Conservation (phyloP, 2,113 vertebrate genomes). For the Macrotus californicus region DNA sequence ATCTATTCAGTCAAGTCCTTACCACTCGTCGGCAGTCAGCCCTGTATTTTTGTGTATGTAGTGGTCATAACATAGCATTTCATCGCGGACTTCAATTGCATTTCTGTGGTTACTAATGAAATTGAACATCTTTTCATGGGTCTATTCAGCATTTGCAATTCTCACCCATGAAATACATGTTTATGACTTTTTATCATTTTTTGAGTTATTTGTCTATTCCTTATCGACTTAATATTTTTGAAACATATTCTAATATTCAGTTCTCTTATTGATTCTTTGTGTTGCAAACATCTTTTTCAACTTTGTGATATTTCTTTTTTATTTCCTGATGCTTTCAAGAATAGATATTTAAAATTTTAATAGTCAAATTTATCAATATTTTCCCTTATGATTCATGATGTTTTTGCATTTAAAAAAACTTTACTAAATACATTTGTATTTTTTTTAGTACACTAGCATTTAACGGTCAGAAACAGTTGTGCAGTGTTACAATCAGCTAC, state of each 20-base stretch:
- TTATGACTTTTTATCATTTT: background rate
- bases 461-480: constrained; percentile 72
- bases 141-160: background rate
- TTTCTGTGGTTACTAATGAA: background rate
- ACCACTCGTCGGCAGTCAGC: background rate
- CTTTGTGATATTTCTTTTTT: background rate
- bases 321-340: background rate
- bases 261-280: background rate
- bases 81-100: background rate
- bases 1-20: background rate
- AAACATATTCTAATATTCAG: background rate
- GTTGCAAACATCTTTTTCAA: background rate
- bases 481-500: constrained; percentile 45
- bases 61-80: background rate
- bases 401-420: background rate
- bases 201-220: background rate
- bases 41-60: background rate
- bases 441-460: constrained; percentile 65
- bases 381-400: background rate
- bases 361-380: background rate
- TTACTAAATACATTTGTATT: background rate
- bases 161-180: background rate
- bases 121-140: background rate
- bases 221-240: background rate
- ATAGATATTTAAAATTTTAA: background rate